Evolutionary conservation across 92 coral and sea anemone genomes (phyloP).

Genomic region (Porites evermanni): DNA sequence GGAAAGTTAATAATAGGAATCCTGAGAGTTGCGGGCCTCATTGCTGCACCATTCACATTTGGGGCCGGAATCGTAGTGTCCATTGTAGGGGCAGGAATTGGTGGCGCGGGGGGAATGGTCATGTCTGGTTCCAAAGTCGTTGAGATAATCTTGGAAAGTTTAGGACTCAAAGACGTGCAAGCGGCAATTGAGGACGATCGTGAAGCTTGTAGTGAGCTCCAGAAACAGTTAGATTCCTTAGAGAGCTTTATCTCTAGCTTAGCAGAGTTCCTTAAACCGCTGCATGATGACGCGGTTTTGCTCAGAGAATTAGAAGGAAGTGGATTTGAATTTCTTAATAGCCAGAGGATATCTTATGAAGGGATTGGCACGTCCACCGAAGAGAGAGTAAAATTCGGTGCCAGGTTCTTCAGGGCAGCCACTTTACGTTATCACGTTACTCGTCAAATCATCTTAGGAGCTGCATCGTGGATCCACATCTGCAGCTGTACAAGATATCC

Average conservation of each 20-base stretch:
- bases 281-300: conserved; percentile 30
- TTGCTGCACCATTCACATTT: conserved; percentile 58
- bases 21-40: conserved; percentile 50
- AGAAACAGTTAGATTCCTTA: conserved; percentile 8
- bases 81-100: conserved; percentile 64
- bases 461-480: conserved; percentile 51
- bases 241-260: conserved; percentile 9
- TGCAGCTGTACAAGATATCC: conserved; percentile 28
- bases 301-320: conserved; percentile 47
- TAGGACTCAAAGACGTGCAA: conserved; percentile 49
- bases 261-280: conserved; percentile 5
- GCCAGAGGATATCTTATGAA: not conserved
- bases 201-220: conserved; percentile 27
- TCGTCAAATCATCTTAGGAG: conserved; percentile 42
- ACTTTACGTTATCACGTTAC: conserved; percentile 12
- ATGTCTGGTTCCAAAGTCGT: conserved; percentile 45
- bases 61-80: conserved; percentile 62
- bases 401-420: conserved; percentile 23
- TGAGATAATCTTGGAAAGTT: conserved; percentile 40
- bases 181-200: conserved; percentile 42
- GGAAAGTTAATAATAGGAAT: not conserved
- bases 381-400: conserved; percentile 46
- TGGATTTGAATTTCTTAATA: conserved; percentile 24
- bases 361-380: conserved; percentile 26
- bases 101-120: conserved; percentile 67